A percentile compares a stretch with the other conserved stretches of the same genome.
phyloP scores from a whole-genome alignment of 2,888 invertebrate species.

The Yponomeuta evonymella region DNA sequence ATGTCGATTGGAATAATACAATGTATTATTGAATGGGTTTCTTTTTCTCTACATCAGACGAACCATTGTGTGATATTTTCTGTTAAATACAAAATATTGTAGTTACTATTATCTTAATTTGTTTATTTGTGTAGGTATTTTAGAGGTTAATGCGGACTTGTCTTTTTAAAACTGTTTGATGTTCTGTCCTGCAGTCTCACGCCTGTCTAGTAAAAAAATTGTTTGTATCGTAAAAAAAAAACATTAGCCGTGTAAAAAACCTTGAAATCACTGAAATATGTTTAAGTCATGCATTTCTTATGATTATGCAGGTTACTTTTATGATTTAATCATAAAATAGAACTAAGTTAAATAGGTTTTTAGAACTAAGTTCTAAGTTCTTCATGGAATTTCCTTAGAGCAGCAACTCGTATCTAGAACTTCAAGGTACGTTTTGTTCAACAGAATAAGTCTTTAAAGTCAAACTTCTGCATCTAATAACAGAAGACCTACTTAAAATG shows the following conservation, averaged over 20 bases:
- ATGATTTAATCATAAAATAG: not conserved
- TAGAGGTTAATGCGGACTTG: not conserved
- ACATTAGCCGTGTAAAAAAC: not conserved
- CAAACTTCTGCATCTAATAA: no score
- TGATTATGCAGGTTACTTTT: not conserved
- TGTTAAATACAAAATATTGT: not conserved
- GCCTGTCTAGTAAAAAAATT: not conserved
- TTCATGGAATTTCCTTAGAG: not conserved
- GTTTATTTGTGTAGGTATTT: not conserved
- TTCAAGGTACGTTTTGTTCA: not conserved
- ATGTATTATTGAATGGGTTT: not conserved
- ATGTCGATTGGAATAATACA: conserved; percentile 18
- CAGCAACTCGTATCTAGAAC: not conserved
- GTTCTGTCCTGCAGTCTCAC: not conserved
- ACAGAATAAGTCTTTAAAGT: not conserved
- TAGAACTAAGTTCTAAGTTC: not conserved
- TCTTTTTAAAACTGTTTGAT: not conserved
- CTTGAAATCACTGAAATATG: not conserved
- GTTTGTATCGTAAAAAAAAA: not conserved
- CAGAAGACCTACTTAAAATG: no score
- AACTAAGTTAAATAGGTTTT: no score
- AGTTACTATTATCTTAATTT: not conserved
- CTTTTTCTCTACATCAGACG: not conserved
- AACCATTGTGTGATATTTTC: not conserved
- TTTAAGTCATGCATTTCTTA: not conserved